phyloP scores from a whole-genome alignment of 2,888 invertebrate species.

The Clunio marinus region DNA sequence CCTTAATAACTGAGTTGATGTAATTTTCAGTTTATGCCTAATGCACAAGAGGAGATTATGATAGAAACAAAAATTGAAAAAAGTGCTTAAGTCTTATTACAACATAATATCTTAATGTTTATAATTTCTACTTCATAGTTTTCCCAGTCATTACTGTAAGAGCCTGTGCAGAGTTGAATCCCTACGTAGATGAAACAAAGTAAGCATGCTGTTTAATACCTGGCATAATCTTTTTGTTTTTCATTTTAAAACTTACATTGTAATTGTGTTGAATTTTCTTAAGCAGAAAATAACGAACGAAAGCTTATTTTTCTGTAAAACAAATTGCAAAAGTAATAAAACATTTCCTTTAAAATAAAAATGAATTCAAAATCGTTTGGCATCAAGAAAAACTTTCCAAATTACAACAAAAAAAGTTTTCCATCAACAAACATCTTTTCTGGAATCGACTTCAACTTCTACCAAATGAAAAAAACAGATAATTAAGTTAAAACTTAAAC shows the following conservation, averaged over 20 bases:
- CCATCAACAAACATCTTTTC: not conserved
- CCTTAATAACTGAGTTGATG: not conserved
- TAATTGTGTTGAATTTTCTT: not conserved
- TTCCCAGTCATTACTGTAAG: too few relatives aligned
- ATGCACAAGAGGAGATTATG: not conserved
- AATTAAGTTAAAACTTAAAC: constrained; percentile 26
- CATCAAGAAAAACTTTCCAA: not conserved
- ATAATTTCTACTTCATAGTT: too few relatives aligned
- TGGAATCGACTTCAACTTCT: constrained; percentile 21
- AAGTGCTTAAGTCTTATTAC: constrained; percentile 25
- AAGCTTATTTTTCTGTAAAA: not conserved
- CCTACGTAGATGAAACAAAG: not conserved
- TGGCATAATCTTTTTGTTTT: constrained; percentile 34
- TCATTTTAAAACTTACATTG: constrained; percentile 15
- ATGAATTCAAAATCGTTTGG: not conserved
- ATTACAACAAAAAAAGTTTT: not conserved
- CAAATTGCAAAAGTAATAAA: too few relatives aligned
- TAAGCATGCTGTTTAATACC: constrained; percentile 28
- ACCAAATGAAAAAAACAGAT: constrained; percentile 15
- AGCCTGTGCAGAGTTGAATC: too few relatives aligned
- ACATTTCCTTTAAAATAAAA: not conserved
- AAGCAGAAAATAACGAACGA: too few relatives aligned
- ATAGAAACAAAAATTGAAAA: not conserved
- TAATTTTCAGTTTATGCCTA: not conserved
- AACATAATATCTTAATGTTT: too few relatives aligned